Percentiles rank a stretch among this genome's conserved stretches.
Conservation (phyloP, 2,888 invertebrate genomes). For the Leptothorax acervorum region DNA sequence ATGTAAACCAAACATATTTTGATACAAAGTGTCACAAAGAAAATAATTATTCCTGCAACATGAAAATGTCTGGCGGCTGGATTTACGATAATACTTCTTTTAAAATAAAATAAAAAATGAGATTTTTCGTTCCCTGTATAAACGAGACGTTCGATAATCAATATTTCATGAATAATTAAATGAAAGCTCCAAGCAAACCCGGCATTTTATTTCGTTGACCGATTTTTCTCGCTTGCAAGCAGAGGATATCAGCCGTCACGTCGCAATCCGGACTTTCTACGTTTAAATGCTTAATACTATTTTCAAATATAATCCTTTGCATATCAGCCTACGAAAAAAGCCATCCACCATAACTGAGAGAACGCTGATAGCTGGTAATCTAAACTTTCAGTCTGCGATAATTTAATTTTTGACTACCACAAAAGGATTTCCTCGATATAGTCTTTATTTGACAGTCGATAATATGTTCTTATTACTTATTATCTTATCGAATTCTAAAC, state of each 20-base stretch:
- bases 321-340: neutral
- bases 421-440: neutral
- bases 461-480: neutral
- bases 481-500: neutral
- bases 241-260: constrained; percentile 17
- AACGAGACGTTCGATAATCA: constrained; percentile 13
- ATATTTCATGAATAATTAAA: constrained; percentile 44
- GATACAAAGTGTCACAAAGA: neutral
- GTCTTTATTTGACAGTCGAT: neutral
- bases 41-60: neutral
- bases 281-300: constrained; percentile 33
- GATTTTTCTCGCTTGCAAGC: constrained; percentile 10
- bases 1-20: neutral
- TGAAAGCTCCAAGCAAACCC: neutral
- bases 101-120: neutral
- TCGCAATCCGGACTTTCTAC: neutral
- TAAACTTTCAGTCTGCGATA: neutral
- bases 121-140: neutral
- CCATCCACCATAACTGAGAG: neutral
- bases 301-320: constrained; percentile 48
- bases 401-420: constrained; percentile 10
- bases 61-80: neutral
- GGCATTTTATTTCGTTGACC: constrained; percentile 5
- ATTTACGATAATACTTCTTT: neutral
- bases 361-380: neutral